Conservation (phyloP, 2,888 invertebrate species). For the Oeneis ivallda region DNA sequence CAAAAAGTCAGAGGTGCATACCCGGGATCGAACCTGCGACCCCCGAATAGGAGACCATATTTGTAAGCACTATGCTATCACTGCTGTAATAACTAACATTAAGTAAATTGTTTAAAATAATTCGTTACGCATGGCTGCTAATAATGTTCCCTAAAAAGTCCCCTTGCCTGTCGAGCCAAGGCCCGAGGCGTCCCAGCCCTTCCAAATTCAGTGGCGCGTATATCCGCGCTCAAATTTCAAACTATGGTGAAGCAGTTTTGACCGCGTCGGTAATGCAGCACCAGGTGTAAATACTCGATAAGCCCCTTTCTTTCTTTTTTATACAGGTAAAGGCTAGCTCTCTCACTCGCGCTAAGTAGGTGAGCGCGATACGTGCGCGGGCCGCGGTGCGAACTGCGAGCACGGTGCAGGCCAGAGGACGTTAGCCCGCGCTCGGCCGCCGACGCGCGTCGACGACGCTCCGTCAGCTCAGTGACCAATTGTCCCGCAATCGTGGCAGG, state of each 20-base stretch:
- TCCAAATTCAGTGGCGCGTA: slow-evolving; percentile 63
- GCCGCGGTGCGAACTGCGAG: too few species aligned
- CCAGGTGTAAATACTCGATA: slow-evolving; percentile 55
- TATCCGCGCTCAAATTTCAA: slow-evolving; percentile 68
- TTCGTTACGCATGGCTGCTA: slow-evolving; percentile 41
- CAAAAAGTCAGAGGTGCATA: too few species aligned
- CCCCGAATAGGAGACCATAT: too few species aligned
- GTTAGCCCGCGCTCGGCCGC: slow-evolving; percentile 70
- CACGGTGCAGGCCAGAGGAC: slow-evolving; percentile 56
- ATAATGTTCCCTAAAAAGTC: slow-evolving; percentile 40
- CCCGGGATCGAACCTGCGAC: too few species aligned
- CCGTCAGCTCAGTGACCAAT: slow-evolving; percentile 35
- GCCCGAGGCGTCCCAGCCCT: slow-evolving; percentile 47
- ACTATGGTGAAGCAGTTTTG: slow-evolving; percentile 51
- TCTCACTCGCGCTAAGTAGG: slow-evolving; percentile 65
- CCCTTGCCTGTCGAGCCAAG: slow-evolving; percentile 49
- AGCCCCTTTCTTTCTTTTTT: slow-evolving; percentile 63
- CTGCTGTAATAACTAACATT: too few species aligned
- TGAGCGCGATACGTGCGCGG: slow-evolving; percentile 47
- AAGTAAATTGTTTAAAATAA: too few species aligned
- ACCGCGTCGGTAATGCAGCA: slow-evolving; percentile 55
- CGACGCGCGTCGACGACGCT: slow-evolving; percentile 55
- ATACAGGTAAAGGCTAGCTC: slow-evolving; percentile 51
- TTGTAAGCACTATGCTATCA: too few species aligned
- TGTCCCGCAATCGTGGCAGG: slow-evolving; percentile 55